Conservation (phyloP, 2,797 vertebrate species). For the Coregonus sp. region DNA sequence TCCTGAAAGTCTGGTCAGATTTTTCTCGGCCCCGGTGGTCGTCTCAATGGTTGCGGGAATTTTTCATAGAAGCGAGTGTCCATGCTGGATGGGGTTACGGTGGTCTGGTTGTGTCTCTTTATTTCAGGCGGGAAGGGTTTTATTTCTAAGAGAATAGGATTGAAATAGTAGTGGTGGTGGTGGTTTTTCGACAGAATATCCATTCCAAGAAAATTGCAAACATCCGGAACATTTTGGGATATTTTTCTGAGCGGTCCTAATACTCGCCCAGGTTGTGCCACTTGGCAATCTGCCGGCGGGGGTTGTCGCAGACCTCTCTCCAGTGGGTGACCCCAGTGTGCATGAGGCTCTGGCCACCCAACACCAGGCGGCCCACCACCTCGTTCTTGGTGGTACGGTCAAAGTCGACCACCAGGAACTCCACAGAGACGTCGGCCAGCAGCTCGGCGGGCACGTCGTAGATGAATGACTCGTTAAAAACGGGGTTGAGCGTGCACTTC, state of each 20-base stretch:
- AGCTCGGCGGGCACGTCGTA: conserved; percentile 82
- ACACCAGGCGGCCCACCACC: conserved; percentile 80
- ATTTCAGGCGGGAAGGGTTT: background rate
- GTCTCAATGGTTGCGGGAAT: background rate
- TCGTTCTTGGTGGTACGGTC: conserved; percentile 86
- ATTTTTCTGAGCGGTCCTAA: conserved; percentile 44
- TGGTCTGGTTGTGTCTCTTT: background rate
- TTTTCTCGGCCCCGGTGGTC: background rate
- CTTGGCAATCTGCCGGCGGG: conserved; percentile 78
- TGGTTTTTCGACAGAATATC: background rate
- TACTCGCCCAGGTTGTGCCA: conserved; percentile 87
- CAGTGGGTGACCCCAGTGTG: conserved; percentile 78
- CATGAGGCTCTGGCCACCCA: conserved; percentile 80
- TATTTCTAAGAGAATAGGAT: background rate
- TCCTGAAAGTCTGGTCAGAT: background rate
- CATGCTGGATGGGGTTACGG: background rate
- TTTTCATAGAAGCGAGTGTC: background rate
- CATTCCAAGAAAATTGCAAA: background rate
- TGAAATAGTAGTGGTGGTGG: background rate
- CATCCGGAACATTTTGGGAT: background rate
- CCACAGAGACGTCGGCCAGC: conserved; percentile 82
- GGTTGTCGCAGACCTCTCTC: conserved; percentile 79
- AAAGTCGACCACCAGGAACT: conserved; percentile 85
- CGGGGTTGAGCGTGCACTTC: conserved; percentile 85
- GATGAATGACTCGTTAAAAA: conserved; percentile 87